phyloP scores from a whole-genome alignment of 35 echinoderm and acorn worm genomes.

The Amphiura filiformis region DNA sequence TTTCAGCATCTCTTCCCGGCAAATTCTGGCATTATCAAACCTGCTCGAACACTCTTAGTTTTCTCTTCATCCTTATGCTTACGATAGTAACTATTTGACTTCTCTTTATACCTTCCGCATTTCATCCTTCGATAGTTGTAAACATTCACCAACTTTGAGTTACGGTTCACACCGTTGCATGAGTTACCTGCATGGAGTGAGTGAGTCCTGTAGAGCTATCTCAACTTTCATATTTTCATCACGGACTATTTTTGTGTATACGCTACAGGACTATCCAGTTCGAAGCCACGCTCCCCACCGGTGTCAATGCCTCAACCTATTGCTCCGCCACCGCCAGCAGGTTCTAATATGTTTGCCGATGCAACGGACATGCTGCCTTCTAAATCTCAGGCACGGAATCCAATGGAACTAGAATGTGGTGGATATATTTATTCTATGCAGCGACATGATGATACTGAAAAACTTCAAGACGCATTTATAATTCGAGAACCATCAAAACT shows the following conservation, averaged over 20 bases:
- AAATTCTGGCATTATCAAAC: too few species aligned
- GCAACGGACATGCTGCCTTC: conserved; percentile 2
- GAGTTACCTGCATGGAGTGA: too few species aligned
- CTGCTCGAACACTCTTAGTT: too few species aligned
- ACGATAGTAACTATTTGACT: too few species aligned
- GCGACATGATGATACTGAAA: background rate
- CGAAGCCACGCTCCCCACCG: background rate
- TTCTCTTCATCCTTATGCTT: too few species aligned
- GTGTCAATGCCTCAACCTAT: background rate
- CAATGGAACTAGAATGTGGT: background rate
- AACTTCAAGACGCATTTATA: conserved; percentile 2
- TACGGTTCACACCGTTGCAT: too few species aligned
- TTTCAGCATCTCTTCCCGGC: too few species aligned
- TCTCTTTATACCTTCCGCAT: too few species aligned
- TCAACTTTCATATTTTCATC: too few species aligned
- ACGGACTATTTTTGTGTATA: background rate
- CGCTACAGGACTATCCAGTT: background rate
- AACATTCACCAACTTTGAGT: too few species aligned
- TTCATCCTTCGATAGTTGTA: too few species aligned
- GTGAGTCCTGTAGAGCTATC: too few species aligned
- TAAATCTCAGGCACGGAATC: conserved; percentile 10
- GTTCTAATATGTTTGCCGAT: background rate
- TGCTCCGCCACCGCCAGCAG: background rate
- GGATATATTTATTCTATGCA: conserved; percentile 8
- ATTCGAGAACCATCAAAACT: conserved; percentile 11